A percentile compares a stretch with the other conserved stretches of the same genome.
phyloP scores from a whole-genome alignment of 1,140 invertebrate species.

The Drosophila pallidifrons region DNA sequence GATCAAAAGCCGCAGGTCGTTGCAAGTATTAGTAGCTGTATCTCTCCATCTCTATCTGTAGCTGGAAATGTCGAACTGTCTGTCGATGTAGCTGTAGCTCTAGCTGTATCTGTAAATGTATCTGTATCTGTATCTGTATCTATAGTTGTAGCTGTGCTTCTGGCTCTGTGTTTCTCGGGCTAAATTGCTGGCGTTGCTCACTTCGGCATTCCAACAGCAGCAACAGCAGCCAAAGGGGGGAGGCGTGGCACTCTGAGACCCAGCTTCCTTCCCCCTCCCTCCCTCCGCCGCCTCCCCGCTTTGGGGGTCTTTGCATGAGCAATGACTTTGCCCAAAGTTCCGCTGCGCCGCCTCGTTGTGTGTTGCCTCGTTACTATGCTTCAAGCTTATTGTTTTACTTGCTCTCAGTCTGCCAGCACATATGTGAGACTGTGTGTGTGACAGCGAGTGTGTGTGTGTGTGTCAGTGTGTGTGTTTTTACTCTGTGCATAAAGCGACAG shows the following conservation, averaged over 20 bases:
- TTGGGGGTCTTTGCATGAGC: conserved; percentile 17
- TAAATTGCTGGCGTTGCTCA: conserved; percentile 43
- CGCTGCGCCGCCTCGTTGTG: conserved; percentile 16
- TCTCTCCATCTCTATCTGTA: conserved; percentile 18
- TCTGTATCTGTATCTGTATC: conserved; percentile 7
- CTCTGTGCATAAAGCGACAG: conserved; percentile 13
- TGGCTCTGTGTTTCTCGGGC: conserved; percentile 15
- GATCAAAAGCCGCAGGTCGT: conserved; percentile 39
- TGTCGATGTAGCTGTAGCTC: neutral
- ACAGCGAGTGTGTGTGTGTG: conserved; percentile 14
- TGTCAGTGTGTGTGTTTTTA: conserved; percentile 7
- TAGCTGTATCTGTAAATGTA: neutral
- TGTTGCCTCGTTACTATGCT: conserved; percentile 39
- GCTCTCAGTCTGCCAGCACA: conserved; percentile 7
- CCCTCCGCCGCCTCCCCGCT: neutral
- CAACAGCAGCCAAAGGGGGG: neutral
- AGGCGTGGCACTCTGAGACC: conserved; percentile 7
- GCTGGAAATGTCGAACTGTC: neutral
- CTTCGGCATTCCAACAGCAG: conserved; percentile 37
- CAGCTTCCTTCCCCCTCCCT: neutral
- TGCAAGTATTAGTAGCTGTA: conserved; percentile 24
- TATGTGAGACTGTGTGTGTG: neutral
- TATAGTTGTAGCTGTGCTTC: conserved; percentile 24
- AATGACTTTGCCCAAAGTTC: conserved; percentile 50
- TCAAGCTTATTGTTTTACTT: conserved; percentile 53